A percentile compares a stretch with the other conserved stretches of the same genome.
phyloP scores from a whole-genome alignment of 2,888 invertebrate species.

The Drosophila kuntzei region DNA sequence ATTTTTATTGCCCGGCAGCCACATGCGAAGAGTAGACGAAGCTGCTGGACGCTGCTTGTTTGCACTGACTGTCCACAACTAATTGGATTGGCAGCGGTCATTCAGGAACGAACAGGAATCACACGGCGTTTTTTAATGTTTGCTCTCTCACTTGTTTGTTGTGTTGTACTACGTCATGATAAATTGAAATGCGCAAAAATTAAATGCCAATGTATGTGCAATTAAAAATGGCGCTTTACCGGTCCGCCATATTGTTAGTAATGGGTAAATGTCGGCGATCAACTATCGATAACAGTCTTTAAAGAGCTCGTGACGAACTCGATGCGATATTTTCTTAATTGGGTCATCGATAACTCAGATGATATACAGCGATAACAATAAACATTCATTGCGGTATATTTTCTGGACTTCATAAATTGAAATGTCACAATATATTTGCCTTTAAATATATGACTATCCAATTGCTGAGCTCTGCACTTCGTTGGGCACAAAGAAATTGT shows the following conservation, averaged over 20 bases:
- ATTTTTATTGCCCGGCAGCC: conserved; percentile 70
- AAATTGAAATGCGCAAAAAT: conserved; percentile 44
- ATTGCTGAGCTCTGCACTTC: conserved; percentile 23
- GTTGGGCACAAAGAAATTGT: conserved; percentile 1
- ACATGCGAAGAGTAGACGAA: conserved; percentile 33
- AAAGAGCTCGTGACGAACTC: background rate
- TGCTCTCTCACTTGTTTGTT: conserved; percentile 12
- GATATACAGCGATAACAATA: background rate
- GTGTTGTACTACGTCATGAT: conserved; percentile 11
- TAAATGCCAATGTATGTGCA: conserved; percentile 23
- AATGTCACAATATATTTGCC: conserved; percentile 10
- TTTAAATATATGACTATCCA: conserved; percentile 13
- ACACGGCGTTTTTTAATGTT: conserved; percentile 35
- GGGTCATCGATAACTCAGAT: background rate
- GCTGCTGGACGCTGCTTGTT: conserved; percentile 55
- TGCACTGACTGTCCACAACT: conserved; percentile 69
- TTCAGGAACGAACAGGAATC: conserved; percentile 37
- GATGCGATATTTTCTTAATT: conserved; percentile 1
- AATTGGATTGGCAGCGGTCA: conserved; percentile 70
- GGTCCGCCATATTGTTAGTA: conserved; percentile 20
- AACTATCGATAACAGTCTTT: conserved; percentile 20
- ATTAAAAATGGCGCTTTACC: conserved; percentile 18
- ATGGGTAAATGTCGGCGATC: conserved; percentile 17
- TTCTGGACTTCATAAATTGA: background rate
- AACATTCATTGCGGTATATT: conserved; percentile 4